These are phyloP conservation scores for Ectropis crepuscularia DNA, from an alignment of 2,888 invertebrate genomes.

Conservation along the genomic window DNA sequence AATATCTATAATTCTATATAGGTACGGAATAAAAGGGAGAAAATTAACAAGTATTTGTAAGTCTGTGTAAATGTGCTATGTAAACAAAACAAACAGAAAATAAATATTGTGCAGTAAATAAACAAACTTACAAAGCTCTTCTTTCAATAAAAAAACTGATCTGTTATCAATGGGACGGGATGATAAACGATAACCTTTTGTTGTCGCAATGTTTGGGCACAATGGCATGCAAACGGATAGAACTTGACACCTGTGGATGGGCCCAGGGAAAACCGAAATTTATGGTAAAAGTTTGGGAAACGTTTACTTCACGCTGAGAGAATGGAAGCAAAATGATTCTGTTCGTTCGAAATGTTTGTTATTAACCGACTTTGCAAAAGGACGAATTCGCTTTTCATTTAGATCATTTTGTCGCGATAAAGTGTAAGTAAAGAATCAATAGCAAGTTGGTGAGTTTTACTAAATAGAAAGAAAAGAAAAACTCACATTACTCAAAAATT, in stretches of 20 bases:
- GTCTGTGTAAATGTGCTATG: background rate
- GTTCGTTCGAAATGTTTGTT: constrained; percentile 4
- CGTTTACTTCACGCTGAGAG: constrained; percentile 26
- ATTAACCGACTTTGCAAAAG: background rate
- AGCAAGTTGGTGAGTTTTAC: too few species aligned
- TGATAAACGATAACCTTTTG: constrained; percentile 35
- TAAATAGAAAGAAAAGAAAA: too few species aligned
- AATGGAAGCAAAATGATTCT: constrained; percentile 10
- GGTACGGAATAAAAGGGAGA: too few species aligned
- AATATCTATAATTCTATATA: too few species aligned
- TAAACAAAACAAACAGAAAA: background rate
- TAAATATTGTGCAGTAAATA: background rate
- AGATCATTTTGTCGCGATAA: background rate
- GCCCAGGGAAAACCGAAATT: constrained; percentile 20
- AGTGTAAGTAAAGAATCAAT: too few species aligned
- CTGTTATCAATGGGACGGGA: constrained; percentile 26
- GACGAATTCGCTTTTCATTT: background rate
- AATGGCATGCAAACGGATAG: constrained; percentile 20
- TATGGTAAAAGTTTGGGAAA: constrained; percentile 28
- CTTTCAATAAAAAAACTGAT: constrained; percentile 22
- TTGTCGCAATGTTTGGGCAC: constrained; percentile 27
- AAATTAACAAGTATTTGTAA: too few species aligned
- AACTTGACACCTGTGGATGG: constrained; percentile 30
- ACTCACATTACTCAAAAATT: too few species aligned
- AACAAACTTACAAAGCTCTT: constrained; percentile 10